A percentile compares a stretch with the other conserved stretches of the same genome.
Conservation (phyloP, 2,888 invertebrate genomes). For the Julus scandinavius region DNA sequence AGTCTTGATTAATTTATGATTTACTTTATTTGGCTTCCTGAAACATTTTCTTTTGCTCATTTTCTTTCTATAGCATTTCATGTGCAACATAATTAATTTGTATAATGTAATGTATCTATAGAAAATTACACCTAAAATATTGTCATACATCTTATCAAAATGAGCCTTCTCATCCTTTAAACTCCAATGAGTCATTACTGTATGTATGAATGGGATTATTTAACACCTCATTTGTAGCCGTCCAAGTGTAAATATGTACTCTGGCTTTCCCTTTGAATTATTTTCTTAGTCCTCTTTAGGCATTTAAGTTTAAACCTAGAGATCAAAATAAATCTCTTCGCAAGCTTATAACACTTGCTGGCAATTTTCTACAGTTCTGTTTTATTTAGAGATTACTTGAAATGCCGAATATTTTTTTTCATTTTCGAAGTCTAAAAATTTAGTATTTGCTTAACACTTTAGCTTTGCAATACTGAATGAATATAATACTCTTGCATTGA, state of each 20-base stretch:
- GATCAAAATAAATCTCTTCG: constrained; percentile 33
- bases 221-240: constrained; percentile 31
- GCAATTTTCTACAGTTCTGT: not conserved
- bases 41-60: not conserved
- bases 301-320: not conserved
- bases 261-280: constrained; percentile 13
- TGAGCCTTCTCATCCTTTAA: constrained; percentile 20
- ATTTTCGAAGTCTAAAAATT: not conserved
- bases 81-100: too few species aligned
- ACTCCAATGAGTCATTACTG: not conserved
- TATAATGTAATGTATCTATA: not conserved
- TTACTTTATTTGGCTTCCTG: not conserved
- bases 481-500: not conserved
- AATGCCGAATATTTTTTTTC: not conserved
- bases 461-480: not conserved
- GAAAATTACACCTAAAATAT: not conserved
- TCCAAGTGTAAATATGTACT: constrained; percentile 30
- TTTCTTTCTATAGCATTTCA: not conserved
- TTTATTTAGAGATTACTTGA: not conserved
- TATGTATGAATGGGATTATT: constrained; percentile 5
- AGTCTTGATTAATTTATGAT: too few species aligned
- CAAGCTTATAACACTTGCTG: not conserved
- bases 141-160: not conserved
- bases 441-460: not conserved
- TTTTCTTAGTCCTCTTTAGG: not conserved